Evolutionary conservation across 2,797 vertebrate genomes (phyloP).

Genomic region (Myotis vivesi): DNA sequence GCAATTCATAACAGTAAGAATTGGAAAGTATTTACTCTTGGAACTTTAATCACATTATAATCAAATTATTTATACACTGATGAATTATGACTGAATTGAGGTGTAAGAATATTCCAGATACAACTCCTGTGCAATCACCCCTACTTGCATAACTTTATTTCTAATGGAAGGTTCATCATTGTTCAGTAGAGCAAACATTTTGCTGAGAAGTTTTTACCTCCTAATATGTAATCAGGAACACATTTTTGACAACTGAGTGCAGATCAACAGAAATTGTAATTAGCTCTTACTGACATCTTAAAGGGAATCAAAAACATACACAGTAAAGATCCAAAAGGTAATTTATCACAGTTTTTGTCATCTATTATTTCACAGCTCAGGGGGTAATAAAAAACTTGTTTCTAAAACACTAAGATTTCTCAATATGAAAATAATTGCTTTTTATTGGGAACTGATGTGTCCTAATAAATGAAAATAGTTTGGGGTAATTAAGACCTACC

Average conservation of each 20-base stretch:
- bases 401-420: conserved; percentile 37
- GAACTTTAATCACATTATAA: not conserved
- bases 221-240: not conserved
- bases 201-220: conserved; percentile 53
- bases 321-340: not conserved
- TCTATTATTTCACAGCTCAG: not conserved
- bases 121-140: not conserved
- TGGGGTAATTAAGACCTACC: not conserved
- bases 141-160: not conserved
- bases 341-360: not conserved
- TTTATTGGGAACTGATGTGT: not conserved
- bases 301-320: not conserved
- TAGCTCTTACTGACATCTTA: conserved; percentile 67
- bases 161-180: not conserved
- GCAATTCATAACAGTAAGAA: not conserved
- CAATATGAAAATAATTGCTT: conserved; percentile 1
- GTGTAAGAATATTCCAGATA: conserved; percentile 12
- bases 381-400: not conserved
- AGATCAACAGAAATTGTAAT: conserved; percentile 54
- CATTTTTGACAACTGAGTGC: conserved; percentile 53
- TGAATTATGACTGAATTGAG: not conserved
- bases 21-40: not conserved
- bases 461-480: conserved; percentile 38
- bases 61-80: conserved; percentile 6
- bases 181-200: conserved; percentile 63